Base-by-base conservation (phyloP, 2,888 invertebrate genomes). In the Phlogophora meticulosa region DNA sequence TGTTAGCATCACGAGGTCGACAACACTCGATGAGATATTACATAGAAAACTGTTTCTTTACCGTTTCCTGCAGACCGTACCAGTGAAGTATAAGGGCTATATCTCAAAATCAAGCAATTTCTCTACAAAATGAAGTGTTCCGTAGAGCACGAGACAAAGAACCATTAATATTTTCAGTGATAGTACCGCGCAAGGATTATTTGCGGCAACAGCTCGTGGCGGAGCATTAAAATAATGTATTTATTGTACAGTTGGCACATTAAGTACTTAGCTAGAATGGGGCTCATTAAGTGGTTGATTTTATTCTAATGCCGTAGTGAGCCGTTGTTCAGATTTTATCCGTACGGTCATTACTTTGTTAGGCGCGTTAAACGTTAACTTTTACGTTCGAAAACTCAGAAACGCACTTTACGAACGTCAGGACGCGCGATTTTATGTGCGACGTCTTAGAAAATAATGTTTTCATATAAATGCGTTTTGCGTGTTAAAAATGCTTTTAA, bases 251-350 rank as follows among this genome's bases (percentile, higher is more conserved):
- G 77, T 59, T 40, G 52, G 62, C 71, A 75, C 86, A 84, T 86
- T 86, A 85, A 85, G 79, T 80, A 81, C 82, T 71, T 68, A 74
- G 53, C 46, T 82, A 85, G 82, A 87, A 86, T 78, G 64, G 61
- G 7, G 78, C 66, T 82, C 86, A 84, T 91, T 88, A 90, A 86
- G 65, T 83, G 76, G 81, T 82, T 60, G 78, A 86, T 79, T 90
- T 91, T 90, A 91, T 87, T 85, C 87, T 86, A 88, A 87, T 80
- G 84, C 77, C 67, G 62, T 65, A 60, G 66, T 64, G n/a, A 45
- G 60, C 48, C n/a, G 60, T 66, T 64, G 65, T 67, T 70, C 64
- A 69, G 83, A 85, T 85, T 82, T 84, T 86, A 88, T 87, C 85
- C 80, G 42, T 58, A 51, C 68, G 76, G 45, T 70, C 78, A 66